Percentiles rank a stretch among this genome's conserved stretches.
These are phyloP conservation scores for Thalpophila matura DNA, from an alignment of 2,888 invertebrate genomes.

Conservation along the genomic window DNA sequence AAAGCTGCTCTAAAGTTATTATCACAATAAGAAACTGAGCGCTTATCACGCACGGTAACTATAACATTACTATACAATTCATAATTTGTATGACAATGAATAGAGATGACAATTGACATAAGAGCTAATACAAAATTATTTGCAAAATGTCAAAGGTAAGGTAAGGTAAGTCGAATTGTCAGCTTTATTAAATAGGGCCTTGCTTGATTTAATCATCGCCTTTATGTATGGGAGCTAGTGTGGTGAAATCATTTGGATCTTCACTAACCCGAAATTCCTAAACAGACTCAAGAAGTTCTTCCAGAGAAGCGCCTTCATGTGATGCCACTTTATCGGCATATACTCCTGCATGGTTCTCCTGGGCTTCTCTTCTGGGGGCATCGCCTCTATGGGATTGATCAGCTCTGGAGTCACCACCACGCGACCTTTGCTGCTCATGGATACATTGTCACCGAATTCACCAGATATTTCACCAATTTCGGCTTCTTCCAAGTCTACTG, in stretches of 20 bases:
- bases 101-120: no score
- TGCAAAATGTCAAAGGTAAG: no score
- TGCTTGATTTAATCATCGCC: no score
- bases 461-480: constrained; percentile 95
- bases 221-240: no score
- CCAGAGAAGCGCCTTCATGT: constrained; percentile 96
- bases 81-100: no score
- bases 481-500: constrained; percentile 92
- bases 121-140: no score
- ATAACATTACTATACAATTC: no score
- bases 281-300: constrained; percentile 97
- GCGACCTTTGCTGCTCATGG: constrained; percentile 93
- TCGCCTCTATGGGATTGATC: constrained; percentile 87
- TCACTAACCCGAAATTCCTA: constrained; percentile 94
- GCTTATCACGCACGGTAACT: no score
- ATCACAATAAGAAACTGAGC: no score
- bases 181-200: no score
- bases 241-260: background rate
- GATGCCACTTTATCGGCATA: constrained; percentile 92
- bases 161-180: no score
- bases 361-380: constrained; percentile 93
- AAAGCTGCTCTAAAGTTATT: no score
- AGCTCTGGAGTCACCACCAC: constrained; percentile 92
- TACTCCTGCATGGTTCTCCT: constrained; percentile 90
- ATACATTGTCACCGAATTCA: constrained; percentile 96